A percentile compares a stretch with the other conserved stretches of the same genome.
These are phyloP conservation scores for Metaphire vulgaris DNA, from an alignment of 1,140 invertebrate genomes.

Conservation along the genomic window DNA sequence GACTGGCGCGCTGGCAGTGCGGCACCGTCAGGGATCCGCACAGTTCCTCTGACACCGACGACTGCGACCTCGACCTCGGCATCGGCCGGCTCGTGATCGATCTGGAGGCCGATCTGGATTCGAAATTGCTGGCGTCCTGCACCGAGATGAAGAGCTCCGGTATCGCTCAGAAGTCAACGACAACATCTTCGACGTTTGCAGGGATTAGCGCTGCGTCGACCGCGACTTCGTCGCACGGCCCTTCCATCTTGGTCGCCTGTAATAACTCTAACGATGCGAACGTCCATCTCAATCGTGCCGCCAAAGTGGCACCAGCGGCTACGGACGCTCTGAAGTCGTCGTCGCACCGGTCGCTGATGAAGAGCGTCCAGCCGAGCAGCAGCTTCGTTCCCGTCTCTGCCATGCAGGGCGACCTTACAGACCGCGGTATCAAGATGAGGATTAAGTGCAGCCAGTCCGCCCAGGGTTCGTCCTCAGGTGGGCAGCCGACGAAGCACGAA, in stretches of 20 bases:
- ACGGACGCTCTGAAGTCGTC: neutral
- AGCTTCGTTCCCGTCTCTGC: neutral
- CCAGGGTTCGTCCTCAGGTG: neutral
- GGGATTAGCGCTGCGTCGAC: neutral
- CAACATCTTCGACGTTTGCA: neutral
- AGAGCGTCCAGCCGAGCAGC: neutral
- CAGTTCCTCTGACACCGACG: conserved; percentile 8
- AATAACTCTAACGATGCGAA: neutral
- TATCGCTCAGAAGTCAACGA: neutral
- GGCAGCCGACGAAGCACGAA: neutral
- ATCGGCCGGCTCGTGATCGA: conserved; percentile 1
- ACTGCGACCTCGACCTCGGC: conserved; percentile 12
- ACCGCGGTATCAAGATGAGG: neutral
- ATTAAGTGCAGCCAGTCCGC: neutral
- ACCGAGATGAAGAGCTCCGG: neutral
- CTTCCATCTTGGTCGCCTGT: neutral
- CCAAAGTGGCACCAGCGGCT: neutral
- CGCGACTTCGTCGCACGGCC: neutral
- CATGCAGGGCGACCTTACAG: neutral
- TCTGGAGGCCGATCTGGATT: conserved; percentile 3
- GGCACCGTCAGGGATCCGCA: neutral
- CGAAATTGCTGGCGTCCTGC: neutral
- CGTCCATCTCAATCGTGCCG: neutral
- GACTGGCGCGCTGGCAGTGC: neutral
- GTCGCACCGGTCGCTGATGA: neutral